phyloP scores from a whole-genome alignment of 2,888 invertebrate species.

The Chaitophorus viminalis region DNA sequence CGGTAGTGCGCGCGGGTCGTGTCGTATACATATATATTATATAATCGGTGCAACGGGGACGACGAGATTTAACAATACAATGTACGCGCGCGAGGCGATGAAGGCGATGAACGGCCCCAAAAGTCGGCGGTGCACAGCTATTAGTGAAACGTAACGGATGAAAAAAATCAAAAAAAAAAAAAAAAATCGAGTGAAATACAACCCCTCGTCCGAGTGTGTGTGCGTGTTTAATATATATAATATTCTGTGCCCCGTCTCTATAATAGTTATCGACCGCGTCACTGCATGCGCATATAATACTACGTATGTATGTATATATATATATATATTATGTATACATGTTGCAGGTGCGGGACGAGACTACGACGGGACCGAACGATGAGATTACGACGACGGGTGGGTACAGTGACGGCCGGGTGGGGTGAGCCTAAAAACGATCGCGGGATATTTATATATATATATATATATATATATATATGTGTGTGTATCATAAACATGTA shows the following conservation, averaged over 20 bases:
- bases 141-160: conserved; percentile 51
- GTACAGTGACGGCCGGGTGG: not conserved
- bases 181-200: conserved; percentile 37
- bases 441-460: too few relatives aligned
- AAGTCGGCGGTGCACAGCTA: conserved; percentile 35
- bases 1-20: not conserved
- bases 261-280: conserved; percentile 12
- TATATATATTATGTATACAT: not conserved
- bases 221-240: not conserved
- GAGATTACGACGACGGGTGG: conserved; percentile 18
- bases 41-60: not conserved
- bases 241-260: not conserved
- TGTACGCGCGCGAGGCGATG: not conserved
- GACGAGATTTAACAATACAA: conserved; percentile 44
- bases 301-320: not conserved
- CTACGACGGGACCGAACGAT: conserved; percentile 12
- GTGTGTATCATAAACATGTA: not conserved
- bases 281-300: too few relatives aligned
- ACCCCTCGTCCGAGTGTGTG: conserved; percentile 32
- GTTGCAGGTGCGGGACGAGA: conserved; percentile 33
- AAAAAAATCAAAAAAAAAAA: not conserved
- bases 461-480: too few relatives aligned
- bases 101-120: conserved; percentile 12
- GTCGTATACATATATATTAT: too few relatives aligned
- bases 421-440: not conserved